These are phyloP conservation scores for Geothlypis trichas DNA, from an alignment of 2,113 vertebrate genomes.

Conservation along the genomic window DNA sequence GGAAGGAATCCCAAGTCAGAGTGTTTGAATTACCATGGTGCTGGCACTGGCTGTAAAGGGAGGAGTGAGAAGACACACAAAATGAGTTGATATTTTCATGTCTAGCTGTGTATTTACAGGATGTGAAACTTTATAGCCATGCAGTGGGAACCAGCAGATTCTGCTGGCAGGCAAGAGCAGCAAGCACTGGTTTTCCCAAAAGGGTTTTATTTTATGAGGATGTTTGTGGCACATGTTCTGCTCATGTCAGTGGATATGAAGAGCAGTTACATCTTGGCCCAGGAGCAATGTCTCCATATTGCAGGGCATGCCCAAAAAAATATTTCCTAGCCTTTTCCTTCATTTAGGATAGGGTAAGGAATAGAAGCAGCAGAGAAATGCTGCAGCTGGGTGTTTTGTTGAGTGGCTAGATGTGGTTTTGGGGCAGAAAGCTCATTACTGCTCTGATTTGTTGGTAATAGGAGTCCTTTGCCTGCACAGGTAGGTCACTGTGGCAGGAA, in stretches of 20 bases:
- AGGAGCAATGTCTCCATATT: background rate
- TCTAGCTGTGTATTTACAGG: background rate
- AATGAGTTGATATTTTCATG: background rate
- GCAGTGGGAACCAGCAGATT: background rate
- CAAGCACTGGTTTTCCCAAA: background rate
- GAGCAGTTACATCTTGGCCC: background rate
- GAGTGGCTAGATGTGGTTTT: background rate
- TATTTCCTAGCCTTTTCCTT: background rate
- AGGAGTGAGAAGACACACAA: background rate
- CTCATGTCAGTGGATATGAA: background rate
- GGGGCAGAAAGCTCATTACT: background rate
- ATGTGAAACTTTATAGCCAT: background rate
- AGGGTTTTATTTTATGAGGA: background rate
- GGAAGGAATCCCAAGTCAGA: background rate
- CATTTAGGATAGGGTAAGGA: background rate
- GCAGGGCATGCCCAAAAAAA: background rate
- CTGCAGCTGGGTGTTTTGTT: background rate
- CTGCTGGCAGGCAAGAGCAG: background rate
- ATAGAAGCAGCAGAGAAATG: background rate
- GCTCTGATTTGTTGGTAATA: background rate
- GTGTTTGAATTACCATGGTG: background rate
- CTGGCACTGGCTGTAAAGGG: background rate
- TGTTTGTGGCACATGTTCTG: fast-evolving
- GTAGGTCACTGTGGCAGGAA: background rate
- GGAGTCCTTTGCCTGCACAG: background rate